Conservation (phyloP, 2,888 invertebrate genomes). For the Branchipolynoe longqiensis region DNA sequence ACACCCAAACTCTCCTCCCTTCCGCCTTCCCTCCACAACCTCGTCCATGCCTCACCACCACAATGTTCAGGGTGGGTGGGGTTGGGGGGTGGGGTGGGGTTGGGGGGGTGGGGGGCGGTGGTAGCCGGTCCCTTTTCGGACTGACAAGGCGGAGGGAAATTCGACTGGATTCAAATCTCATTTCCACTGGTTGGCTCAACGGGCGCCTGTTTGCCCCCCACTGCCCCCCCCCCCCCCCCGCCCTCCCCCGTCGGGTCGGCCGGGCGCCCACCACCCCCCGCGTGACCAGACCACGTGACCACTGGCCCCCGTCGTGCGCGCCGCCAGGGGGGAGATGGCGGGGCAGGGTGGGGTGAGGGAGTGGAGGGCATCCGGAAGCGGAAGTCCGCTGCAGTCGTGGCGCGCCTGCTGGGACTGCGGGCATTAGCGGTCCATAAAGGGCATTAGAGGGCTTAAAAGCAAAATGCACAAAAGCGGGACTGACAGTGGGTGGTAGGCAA, state of each 20-base stretch:
- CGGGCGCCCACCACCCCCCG: neutral
- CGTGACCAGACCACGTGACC: neutral
- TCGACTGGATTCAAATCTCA: constrained; percentile 22
- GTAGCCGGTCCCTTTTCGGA: neutral
- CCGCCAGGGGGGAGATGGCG: too few relatives aligned
- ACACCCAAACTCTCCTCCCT: too few relatives aligned
- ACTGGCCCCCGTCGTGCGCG: neutral
- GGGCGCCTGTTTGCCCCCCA: neutral
- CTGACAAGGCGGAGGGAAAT: constrained; percentile 1
- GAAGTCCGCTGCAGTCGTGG: too few relatives aligned
- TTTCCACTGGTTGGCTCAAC: neutral
- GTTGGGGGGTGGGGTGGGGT: neutral
- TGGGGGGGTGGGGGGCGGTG: neutral
- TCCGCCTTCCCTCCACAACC: too few relatives aligned
- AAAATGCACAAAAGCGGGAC: too few relatives aligned
- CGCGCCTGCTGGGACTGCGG: too few relatives aligned
- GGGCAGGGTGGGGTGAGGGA: too few relatives aligned
- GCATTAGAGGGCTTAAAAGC: too few relatives aligned
- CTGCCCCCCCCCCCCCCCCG: neutral
- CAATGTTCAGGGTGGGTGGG: neutral
- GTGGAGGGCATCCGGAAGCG: too few relatives aligned
- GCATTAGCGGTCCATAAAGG: too few relatives aligned
- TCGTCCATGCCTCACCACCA: too few relatives aligned
- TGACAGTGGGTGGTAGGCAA: too few relatives aligned
- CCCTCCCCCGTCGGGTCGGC: neutral